phyloP scores from a whole-genome alignment of 2,113 vertebrate genomes.

The Pygoscelis antarcticus region DNA sequence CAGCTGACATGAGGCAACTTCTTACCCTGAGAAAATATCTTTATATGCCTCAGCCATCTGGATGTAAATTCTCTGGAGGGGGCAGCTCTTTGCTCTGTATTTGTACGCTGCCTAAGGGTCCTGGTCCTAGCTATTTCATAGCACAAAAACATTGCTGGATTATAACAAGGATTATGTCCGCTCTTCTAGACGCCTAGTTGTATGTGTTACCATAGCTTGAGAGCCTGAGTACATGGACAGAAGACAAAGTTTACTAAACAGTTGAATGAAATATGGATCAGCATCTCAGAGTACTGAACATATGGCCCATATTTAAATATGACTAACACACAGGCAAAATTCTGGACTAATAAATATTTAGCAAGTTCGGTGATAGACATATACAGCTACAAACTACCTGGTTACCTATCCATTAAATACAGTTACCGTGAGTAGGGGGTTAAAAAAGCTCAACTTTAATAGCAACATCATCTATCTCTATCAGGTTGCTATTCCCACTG shows the following conservation, averaged over 20 bases:
- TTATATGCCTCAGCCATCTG: slow-evolving; percentile 32
- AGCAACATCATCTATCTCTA: neutral
- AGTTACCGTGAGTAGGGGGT: neutral
- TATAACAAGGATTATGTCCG: neutral
- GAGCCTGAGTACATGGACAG: neutral
- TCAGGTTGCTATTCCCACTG: neutral
- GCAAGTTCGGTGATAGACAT: neutral
- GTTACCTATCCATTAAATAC: neutral
- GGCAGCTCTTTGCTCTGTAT: slow-evolving; percentile 1
- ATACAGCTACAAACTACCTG: neutral
- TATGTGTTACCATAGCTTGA: neutral
- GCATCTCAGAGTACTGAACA: neutral
- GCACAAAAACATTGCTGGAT: neutral
- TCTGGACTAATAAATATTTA: slow-evolving; percentile 16
- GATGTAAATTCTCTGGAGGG: slow-evolving; percentile 28
- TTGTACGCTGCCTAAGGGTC: neutral
- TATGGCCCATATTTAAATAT: slow-evolving; percentile 19
- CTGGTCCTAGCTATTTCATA: neutral
- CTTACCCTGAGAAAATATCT: slow-evolving; percentile 55
- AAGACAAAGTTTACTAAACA: slow-evolving; percentile 36
- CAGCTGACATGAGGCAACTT: slow-evolving; percentile 36
- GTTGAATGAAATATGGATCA: slow-evolving; percentile 31
- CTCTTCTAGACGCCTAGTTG: neutral
- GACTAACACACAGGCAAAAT: neutral
- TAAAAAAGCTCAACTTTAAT: neutral